Evolutionary conservation across 37 sponge, comb jelly and placozoan genomes (phyloP), one percentile per base, ranked within the genome.

Genomic region (Aplysina aerophoba): DNA sequence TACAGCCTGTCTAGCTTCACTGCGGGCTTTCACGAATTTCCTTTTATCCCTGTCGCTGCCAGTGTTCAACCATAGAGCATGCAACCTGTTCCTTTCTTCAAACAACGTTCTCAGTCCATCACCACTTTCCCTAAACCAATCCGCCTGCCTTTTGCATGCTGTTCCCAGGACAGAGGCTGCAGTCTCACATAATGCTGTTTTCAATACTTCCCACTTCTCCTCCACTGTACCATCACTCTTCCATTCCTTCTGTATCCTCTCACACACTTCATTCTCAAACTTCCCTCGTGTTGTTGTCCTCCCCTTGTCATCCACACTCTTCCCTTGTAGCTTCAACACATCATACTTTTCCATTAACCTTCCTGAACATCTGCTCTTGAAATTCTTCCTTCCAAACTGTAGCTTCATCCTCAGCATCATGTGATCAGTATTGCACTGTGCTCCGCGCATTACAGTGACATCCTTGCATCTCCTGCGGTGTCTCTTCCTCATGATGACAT

Each of bases 401-500:
- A 67, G 69, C 69, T 67, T 67, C 69, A 67, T 67, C 69, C 27
- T 67, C 69, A 67, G 69, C 28, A 67, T 14, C 27, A 25, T 16
- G 28, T 67, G 69, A n/a, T 67, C 69, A 67, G 69, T 67, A 67
- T 67, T 67, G 69, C 22, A 84, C 40, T 67, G 56, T 44, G 84
- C 84, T 30, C 84, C 84, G 21, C 73, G 71, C 73, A 68, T 66
- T 25, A 84, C 84, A 50, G 73, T 33, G 20, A 58, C 73, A 84
- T 85, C 66, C 36, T 77, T 11, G 41, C 86, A 85, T 60, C 78
- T 85, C 53, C 79, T 74, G 38, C 79, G 15, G 50, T 85, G 35
- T 8, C 79, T 73, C 36, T 58, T 28, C 39, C 63, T 65, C 50
- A 85, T 55, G 22, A 87, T 80, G n/a, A 20, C 81, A 67, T 79